Percentiles rank a stretch among this genome's conserved stretches.
phyloP scores from a whole-genome alignment of 2,113 vertebrate genomes.

The Pteruthius melanotis region DNA sequence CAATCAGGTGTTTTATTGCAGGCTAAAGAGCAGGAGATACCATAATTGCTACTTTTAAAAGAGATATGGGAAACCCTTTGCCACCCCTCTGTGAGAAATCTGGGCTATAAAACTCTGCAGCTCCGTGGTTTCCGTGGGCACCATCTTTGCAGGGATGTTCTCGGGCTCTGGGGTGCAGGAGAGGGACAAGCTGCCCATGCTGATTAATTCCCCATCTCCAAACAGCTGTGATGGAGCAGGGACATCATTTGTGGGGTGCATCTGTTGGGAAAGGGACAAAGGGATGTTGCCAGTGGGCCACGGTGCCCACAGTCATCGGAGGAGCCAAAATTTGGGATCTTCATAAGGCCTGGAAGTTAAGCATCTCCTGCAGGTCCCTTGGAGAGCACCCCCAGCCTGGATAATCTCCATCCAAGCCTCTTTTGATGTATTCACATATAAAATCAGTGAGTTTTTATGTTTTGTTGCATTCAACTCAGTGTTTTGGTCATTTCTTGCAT shows the following conservation, averaged over 20 bases:
- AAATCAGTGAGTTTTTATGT: neutral
- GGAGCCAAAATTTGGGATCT: neutral
- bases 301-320: rapidly evolving
- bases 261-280: neutral
- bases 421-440: neutral
- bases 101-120: neutral
- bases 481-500: neutral
- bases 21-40: neutral
- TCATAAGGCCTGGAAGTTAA: rapidly evolving
- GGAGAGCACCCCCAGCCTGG: neutral
- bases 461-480: neutral
- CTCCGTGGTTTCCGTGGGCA: neutral
- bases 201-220: neutral
- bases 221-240: neutral
- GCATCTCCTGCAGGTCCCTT: neutral
- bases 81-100: neutral
- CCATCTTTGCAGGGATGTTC: neutral
- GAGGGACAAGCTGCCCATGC: neutral
- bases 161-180: neutral
- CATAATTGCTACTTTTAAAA: neutral
- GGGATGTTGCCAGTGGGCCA: neutral
- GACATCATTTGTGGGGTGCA: neutral
- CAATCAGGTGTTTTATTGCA: neutral
- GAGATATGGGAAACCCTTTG: neutral
- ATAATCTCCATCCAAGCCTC: neutral